Evolutionary conservation across 2,113 vertebrate species (phyloP), one percentile per base, ranked within the genome.

Genomic region (Melanerpes aurifrons): DNA sequence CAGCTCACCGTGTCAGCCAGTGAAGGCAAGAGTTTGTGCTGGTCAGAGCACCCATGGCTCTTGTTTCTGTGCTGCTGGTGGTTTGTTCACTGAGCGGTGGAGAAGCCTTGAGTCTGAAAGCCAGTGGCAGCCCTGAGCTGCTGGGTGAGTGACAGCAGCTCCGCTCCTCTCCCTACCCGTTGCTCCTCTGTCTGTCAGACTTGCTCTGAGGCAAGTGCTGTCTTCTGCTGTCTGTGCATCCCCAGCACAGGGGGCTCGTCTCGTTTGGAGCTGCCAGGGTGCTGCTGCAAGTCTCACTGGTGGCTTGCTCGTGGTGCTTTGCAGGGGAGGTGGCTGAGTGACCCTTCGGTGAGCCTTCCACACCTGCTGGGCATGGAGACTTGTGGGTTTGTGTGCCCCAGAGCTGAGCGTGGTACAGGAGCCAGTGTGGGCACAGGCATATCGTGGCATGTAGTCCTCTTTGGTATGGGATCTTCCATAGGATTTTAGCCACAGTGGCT

Each of bases 301-400:
- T 2, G 2, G 11, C 26, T 78, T 66, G 45, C 17, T 40, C 0
- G 0, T 28, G 1, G 7, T 50, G 69, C 53, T 76, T 24, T 24
- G 22, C 22, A 3, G 40, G 50, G 45, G 12, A 61, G 74, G 26
- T 0, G 2, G 28, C 61, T 8, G 24, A 21, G 45, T 5, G 74
- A 32, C 26, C 56, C n/a, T 66, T 58, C 50, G 89, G 31, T 66
- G 71, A 29, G 21, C 26, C 3, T 40, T n/a, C 13, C 1, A 1
- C 45, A 14, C 29, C 26, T 5, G 0, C 35, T 17, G 67, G 73
- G 54, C 66, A 28, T 37, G 19, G 59, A 15, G 7, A 2, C 31
- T 57, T 0, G 0, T 25, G 73, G 26, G 28, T 47, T 68, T 28
- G 31, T 58, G 59, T 64, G 58, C 58, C 67, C 58, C 45, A 8